phyloP scores from a whole-genome alignment of 2,113 vertebrate species.

The Pseudopodoces humilis region DNA sequence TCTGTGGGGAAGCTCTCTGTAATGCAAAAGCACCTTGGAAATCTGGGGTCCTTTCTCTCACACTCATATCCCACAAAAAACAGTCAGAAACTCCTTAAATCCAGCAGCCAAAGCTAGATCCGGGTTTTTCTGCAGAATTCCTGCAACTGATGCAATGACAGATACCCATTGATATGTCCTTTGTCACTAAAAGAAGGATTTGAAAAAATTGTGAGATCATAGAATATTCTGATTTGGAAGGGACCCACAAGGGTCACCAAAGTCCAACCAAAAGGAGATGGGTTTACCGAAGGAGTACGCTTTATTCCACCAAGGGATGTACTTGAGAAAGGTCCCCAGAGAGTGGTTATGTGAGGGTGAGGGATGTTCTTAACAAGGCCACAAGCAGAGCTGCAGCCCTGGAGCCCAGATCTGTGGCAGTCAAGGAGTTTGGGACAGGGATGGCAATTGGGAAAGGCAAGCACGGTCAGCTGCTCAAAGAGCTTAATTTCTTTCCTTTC shows the following conservation, averaged over 20 bases:
- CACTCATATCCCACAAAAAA: not conserved
- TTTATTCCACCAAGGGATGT: not conserved
- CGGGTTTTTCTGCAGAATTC: accelerated
- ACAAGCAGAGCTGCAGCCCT: not conserved
- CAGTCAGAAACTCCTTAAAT: not conserved
- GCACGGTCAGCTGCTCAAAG: not conserved
- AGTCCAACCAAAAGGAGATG: not conserved
- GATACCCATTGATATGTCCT: not conserved
- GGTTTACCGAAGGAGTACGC: not conserved
- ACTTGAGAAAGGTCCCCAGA: not conserved
- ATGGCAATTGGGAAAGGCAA: not conserved
- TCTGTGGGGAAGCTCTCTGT: not conserved
- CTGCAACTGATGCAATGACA: not conserved
- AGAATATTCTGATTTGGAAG: not conserved
- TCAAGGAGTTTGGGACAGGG: not conserved
- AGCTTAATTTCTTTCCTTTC: not conserved
- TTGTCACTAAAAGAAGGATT: not conserved
- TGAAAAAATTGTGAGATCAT: not conserved
- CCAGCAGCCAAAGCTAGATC: not conserved
- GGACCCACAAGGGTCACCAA: accelerated
- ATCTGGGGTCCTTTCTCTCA: not conserved
- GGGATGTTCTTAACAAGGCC: not conserved
- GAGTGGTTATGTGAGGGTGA: not conserved
- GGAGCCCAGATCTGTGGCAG: not conserved
- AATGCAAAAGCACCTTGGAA: not conserved